These are phyloP conservation scores for Epinephelus moara DNA, from an alignment of 2,113 vertebrate genomes.

Conservation along the genomic window DNA sequence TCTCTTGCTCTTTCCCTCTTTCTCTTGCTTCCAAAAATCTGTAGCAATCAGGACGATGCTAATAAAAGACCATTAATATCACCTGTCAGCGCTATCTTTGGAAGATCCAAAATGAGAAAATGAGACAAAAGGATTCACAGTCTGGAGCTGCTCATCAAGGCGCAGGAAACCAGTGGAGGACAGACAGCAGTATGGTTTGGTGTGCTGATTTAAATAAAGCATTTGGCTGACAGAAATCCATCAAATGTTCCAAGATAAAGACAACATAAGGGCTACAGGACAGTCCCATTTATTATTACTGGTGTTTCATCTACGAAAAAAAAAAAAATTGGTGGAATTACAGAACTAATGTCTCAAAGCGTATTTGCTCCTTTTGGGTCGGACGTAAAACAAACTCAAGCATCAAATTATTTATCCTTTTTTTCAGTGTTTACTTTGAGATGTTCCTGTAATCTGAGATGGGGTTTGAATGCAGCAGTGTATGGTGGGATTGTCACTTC, in stretches of 20 bases:
- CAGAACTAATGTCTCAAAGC: conserved; percentile 1
- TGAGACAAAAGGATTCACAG: conserved; percentile 71
- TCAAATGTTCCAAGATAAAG: conserved; percentile 30
- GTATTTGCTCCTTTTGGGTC: background rate
- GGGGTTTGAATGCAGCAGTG: background rate
- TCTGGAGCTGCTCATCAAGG: conserved; percentile 62
- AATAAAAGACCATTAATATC: conserved; percentile 86
- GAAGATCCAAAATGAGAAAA: conserved; percentile 80
- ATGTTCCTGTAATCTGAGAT: background rate
- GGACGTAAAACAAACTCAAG: background rate
- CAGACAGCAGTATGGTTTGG: background rate
- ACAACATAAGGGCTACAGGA: conserved; percentile 20
- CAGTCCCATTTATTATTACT: background rate
- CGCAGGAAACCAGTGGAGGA: conserved; percentile 31
- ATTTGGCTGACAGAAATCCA: conserved; percentile 45
- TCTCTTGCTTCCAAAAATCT: conserved; percentile 74
- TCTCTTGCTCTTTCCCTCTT: conserved; percentile 50
- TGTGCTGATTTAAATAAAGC: conserved; percentile 36
- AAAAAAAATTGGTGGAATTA: conserved; percentile 3
- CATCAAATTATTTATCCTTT: background rate
- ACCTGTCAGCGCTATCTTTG: conserved; percentile 84
- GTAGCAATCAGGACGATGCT: conserved; percentile 78
- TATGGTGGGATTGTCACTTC: conserved; percentile 1
- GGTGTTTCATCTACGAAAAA: background rate
- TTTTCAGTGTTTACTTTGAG: background rate